Evolutionary conservation across 2,888 invertebrate genomes (phyloP), one percentile per base, ranked within the genome.

Genomic region (Disparrhopalites patrizii): DNA sequence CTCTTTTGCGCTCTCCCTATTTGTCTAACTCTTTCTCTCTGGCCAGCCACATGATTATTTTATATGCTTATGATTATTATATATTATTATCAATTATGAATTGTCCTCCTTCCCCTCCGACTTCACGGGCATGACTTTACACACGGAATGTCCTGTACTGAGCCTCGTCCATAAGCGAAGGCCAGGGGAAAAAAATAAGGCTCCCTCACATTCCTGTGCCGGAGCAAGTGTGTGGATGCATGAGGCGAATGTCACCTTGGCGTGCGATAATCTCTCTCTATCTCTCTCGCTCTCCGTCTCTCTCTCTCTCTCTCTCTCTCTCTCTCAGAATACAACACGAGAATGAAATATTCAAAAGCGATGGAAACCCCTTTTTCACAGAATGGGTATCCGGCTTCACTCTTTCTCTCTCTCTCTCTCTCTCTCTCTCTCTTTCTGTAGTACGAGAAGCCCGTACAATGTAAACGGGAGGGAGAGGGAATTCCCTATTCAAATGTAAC

Each of bases 341-440:
- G 60, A 65, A 61, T 65, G 61, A 60, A 65, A 60, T 61, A 65
- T 66, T 61, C 61, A 66, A 66, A 66, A 65, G 65, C 54, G 40
- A 52, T 55, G 55, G 55, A 66, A 61, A 60, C 60, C 65, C 65
- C 61, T 61, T 65, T n/a, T 65, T 55, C 50, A 55, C 55, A 61
- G 61, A 66, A 61, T 66, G 55, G 55, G 60, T 47, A 66, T 65
- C 55, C 65, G 60, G 47, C 43, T 20, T 58, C 18, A 28, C 27
- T 33, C 56, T 56, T 10, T 38, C 56, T 38, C 56, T 56, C 36
- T 50, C 30, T 25, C 52, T 28, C 23, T 38, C 28, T 27, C 25
- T 28, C 47, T 47, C 47, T 15, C 47, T 47, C 8, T 47, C 47
- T n/a, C 47, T 47, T 23, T 23, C 47, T 47, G 18, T 40, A 40